Evolutionary conservation across 2,113 vertebrate genomes (phyloP), one percentile per base, ranked within the genome.

Genomic region (Salvelinus alpinus): DNA sequence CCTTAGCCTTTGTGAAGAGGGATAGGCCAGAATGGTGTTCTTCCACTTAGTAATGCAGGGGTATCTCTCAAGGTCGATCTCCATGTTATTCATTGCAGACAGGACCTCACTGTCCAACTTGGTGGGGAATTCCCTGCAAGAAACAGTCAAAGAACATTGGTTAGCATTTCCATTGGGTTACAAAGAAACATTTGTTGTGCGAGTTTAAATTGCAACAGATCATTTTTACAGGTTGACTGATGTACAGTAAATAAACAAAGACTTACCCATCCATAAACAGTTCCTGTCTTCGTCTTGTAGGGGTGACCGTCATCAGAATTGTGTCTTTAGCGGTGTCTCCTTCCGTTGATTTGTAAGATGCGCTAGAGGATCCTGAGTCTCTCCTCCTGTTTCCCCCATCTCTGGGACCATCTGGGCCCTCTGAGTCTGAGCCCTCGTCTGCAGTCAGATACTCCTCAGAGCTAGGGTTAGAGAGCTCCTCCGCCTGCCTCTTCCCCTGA

Each of bases 21-120:
- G 84, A 83, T 91, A 96, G 0, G 89, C 79, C 74, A 91, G 88
- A 25, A 96, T 76, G 0, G 85, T 59, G 0, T 72, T 88, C 62
- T 78, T 94, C 96, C 96, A 97, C 27, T 82, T 92, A 87, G 88
- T 82, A 78, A 94, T 54, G 1, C 84, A 69, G 0, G 95, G 95
- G 80, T 90, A 93, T 11, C 76, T 93, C 51, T 82, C 86, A 0
- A 92, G 80, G 80, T 96, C 93, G 5, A 96, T 65, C 3, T 92
- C 90, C 0, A 77, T 72, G 14, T 67, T 75, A 72, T 89, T 91
- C 29, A 96, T 8, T 16, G 96, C 95, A 2, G 85, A 89, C 62
- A 95, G 71, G 13, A 96, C 96, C 59, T 97, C 94, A 0, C 88
- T 80, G 74, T 97, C 96, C 82, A 96, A 85, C 72, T 94, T 96